These are phyloP conservation scores for Tethea ocularis DNA, from an alignment of 2,888 invertebrate genomes.

Conservation along the genomic window DNA sequence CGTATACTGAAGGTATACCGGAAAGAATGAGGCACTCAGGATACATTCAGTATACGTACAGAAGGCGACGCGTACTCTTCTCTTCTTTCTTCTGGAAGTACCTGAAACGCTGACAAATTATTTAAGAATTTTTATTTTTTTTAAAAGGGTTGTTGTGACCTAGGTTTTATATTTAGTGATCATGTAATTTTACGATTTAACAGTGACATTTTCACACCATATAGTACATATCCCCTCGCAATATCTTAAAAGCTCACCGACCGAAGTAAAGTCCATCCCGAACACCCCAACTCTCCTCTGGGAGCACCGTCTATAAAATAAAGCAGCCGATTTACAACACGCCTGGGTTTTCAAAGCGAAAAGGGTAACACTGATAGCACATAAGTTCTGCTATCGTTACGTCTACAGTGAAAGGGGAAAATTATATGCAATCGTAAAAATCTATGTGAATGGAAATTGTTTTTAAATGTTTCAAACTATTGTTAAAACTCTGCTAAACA, in stretches of 20 bases:
- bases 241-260: conserved; percentile 75
- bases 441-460: conserved; percentile 46
- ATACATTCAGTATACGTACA: conserved; percentile 99
- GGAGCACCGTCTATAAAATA: conserved; percentile 80
- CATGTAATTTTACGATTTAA: conserved; percentile 48
- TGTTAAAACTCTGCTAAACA: conserved; percentile 45
- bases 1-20: conserved; percentile 99
- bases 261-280: conserved; percentile 51
- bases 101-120: conserved; percentile 43
- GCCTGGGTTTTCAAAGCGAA: conserved; percentile 70
- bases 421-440: conserved; percentile 58
- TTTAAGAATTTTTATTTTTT: conserved; percentile 11
- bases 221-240: conserved; percentile 57
- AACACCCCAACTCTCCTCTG: conserved; percentile 56
- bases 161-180: conserved; percentile 18
- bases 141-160: background rate
- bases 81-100: conserved; percentile 36
- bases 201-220: conserved; percentile 58
- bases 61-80: conserved; percentile 90
- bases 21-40: conserved; percentile 98
- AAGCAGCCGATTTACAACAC: conserved; percentile 81
- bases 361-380: conserved; percentile 75
- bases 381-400: conserved; percentile 61
- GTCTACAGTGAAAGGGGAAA: conserved; percentile 47
- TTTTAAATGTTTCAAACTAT: conserved; percentile 39